phyloP scores from a whole-genome alignment of 2,888 invertebrate genomes.

The Heliconius erato region DNA sequence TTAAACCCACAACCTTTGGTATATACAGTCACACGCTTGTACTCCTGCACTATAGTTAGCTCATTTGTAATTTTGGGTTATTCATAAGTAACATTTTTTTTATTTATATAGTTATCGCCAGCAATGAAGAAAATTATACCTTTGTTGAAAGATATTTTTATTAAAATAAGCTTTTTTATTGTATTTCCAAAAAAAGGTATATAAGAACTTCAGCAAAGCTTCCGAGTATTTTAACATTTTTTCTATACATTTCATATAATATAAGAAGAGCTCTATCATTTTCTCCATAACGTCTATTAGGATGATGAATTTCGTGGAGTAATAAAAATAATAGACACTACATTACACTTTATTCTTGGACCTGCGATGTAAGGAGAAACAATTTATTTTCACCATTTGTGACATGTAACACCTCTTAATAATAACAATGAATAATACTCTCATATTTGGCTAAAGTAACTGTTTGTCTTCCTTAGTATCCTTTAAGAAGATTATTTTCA shows the following conservation, averaged over 20 bases:
- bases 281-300: slow-evolving; percentile 54
- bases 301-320: slow-evolving; percentile 34
- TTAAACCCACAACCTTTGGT: too few species aligned
- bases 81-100: too few species aligned
- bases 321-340: slow-evolving; percentile 51
- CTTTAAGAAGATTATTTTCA: slow-evolving; percentile 58
- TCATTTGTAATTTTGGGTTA: too few species aligned
- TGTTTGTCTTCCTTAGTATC: slow-evolving; percentile 56
- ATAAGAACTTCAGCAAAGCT: not conserved
- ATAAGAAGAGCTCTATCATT: slow-evolving; percentile 55
- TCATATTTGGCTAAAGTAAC: slow-evolving; percentile 76
- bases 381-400: slow-evolving; percentile 55
- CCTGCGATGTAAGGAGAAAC: slow-evolving; percentile 46
- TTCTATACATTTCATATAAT: not conserved
- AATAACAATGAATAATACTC: slow-evolving; percentile 66
- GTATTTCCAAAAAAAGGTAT: not conserved
- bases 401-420: slow-evolving; percentile 57
- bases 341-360: slow-evolving; percentile 51
- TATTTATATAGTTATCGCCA: too few species aligned
- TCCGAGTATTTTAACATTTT: not conserved
- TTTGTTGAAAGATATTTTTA: too few species aligned
- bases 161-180: not conserved
- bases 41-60: too few species aligned
- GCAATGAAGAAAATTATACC: too few species aligned
- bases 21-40: too few species aligned